Evolutionary conservation across 2,888 invertebrate species (phyloP), one percentile per base, ranked within the genome.

Genomic region (Leptinotarsa tumamoca): DNA sequence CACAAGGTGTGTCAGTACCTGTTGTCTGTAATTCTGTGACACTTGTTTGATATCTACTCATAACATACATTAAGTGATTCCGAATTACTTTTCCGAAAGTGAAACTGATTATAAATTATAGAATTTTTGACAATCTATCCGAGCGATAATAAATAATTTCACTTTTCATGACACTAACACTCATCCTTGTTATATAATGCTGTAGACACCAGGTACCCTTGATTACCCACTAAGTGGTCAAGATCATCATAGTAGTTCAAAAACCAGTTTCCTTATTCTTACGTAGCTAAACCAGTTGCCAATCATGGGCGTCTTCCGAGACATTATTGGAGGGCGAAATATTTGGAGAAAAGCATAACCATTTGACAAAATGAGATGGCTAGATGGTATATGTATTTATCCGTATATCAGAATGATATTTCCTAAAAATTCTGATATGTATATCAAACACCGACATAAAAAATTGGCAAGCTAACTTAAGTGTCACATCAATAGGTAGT

Each of bases 181-280:
- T 23, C 15, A 23, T 58, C 23, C 4, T 23, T 23, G 14, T 23
- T 58, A 23, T 14, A 23, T 58, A 21, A 58, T 4, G 33, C n/a
- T 10, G 63, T 5, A 68, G 73, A 68, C 68, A 68, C 61, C 61
- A 61, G 27, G 73, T 68, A 68, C 27, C 56, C 72, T 73, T 68
- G 68, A 67, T 61, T 27, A 23, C 21, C n/a, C 27, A 58, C 58
- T 73, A 51, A 49, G 50, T 67, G 74, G 74, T 74, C 71, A 74
- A 74, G 74, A 74, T 52, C 67, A 73, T 27, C 61, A 18, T 43
- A 71, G 66, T 58, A 50, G 50, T 74, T 52, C 33, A 54, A 70
- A 50, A 70, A 74, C 67, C 67, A 67, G 74, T 74, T 74, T 67
- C 58, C 61, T 51, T 68, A 49, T 73, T 73, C 61, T 17, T 54